These are phyloP conservation scores for Drosophila aldrichi DNA, from an alignment of 2,888 invertebrate genomes.

Conservation along the genomic window DNA sequence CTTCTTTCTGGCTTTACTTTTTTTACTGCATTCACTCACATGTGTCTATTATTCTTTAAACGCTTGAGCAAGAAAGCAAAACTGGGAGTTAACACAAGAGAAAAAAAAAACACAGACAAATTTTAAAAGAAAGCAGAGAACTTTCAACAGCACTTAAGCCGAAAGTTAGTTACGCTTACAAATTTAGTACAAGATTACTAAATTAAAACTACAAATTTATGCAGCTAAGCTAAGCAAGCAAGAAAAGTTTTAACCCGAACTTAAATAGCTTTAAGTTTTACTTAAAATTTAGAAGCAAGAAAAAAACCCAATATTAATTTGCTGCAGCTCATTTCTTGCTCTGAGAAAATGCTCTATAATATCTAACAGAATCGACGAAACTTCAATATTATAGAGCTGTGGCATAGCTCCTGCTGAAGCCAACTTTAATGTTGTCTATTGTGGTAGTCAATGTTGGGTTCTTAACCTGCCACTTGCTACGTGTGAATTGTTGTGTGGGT, in stretches of 20 bases:
- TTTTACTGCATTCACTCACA: slow-evolving; percentile 54
- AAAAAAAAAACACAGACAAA: slow-evolving; percentile 13
- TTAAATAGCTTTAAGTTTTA: not conserved
- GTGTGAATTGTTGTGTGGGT: slow-evolving; percentile 32
- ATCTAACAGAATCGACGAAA: slow-evolving; percentile 13
- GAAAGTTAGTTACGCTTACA: slow-evolving; percentile 22
- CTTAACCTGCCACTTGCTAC: slow-evolving; percentile 71
- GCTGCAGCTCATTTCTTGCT: not conserved
- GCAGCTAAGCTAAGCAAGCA: not conserved
- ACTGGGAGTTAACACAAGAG: slow-evolving; percentile 11
- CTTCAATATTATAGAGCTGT: slow-evolving; percentile 18
- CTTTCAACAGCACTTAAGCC: not conserved
- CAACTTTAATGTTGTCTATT: slow-evolving; percentile 76
- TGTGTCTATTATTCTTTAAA: slow-evolving; percentile 58
- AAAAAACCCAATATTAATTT: not conserved
- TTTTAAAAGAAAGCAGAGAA: slow-evolving; percentile 15
- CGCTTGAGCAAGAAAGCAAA: slow-evolving; percentile 38
- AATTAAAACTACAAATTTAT: slow-evolving; percentile 1
- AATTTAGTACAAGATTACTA: not conserved
- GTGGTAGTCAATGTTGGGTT: slow-evolving; percentile 76
- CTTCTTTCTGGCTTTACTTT: slow-evolving; percentile 3
- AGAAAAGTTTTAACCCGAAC: not conserved
- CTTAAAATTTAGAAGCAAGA: not conserved
- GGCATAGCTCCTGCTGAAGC: slow-evolving; percentile 37
- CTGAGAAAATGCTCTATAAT: not conserved